These are phyloP conservation scores for Otus sunia DNA, from an alignment of 2,113 vertebrate species.

Conservation along the genomic window DNA sequence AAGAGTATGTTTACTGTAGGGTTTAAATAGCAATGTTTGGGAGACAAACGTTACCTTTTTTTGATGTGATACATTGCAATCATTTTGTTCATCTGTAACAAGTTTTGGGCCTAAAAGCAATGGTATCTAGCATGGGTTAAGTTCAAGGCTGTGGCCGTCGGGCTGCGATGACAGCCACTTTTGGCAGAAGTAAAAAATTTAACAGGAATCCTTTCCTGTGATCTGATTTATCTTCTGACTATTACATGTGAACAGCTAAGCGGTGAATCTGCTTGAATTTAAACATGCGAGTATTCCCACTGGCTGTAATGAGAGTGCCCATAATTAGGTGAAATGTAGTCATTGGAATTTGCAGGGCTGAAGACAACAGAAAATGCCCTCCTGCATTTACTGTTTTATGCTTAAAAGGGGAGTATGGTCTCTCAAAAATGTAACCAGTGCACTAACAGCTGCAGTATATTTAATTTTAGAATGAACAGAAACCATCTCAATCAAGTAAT, in stretches of 20 bases:
- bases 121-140: neutral
- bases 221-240: neutral
- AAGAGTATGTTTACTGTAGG: neutral
- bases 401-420: neutral
- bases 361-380: neutral
- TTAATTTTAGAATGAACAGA: neutral
- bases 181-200: neutral
- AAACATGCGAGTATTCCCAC: neutral
- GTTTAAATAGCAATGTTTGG: neutral
- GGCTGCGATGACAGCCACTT: neutral
- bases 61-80: neutral
- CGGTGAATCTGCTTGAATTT: neutral
- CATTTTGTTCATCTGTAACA: neutral
- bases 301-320: neutral
- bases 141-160: neutral
- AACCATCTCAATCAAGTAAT: neutral
- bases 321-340: neutral
- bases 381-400: neutral
- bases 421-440: neutral
- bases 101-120: neutral
- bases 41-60: neutral
- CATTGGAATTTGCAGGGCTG: neutral
- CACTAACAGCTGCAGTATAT: neutral
- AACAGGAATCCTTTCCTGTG: neutral
- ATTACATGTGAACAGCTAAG: neutral